phyloP scores from a whole-genome alignment of 2,888 invertebrate genomes.

The Eubasilissa splendida region DNA sequence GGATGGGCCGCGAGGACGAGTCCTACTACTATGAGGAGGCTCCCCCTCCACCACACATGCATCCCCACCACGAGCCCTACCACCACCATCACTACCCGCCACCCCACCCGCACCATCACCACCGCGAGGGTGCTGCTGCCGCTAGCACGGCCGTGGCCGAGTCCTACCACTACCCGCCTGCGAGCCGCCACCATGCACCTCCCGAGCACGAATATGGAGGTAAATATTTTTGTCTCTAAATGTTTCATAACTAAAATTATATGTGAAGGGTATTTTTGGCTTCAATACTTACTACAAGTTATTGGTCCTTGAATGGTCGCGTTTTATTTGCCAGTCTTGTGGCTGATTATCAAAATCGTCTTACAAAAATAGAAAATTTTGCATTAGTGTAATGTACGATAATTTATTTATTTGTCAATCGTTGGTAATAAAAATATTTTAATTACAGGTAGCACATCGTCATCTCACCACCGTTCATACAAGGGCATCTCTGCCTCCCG shows the following conservation, averaged over 20 bases:
- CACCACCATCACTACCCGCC: constrained; percentile 30
- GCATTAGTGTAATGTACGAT: constrained; percentile 12
- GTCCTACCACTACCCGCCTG: constrained; percentile 58
- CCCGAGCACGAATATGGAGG: constrained; percentile 56
- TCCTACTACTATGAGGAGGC: constrained; percentile 36
- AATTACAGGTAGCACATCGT: constrained; percentile 59
- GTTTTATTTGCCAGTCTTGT: too few relatives aligned
- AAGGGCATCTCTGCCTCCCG: constrained; percentile 69
- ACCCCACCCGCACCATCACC: constrained; percentile 36
- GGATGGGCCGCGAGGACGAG: constrained; percentile 48
- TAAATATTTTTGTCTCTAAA: constrained; percentile 1
- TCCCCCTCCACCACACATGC: constrained; percentile 40
- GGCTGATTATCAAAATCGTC: too few relatives aligned
- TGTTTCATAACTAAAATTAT: too few relatives aligned
- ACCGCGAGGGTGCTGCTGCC: constrained; percentile 49
- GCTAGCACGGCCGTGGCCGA: constrained; percentile 59
- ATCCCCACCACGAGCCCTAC: constrained; percentile 25
- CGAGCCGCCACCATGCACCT: constrained; percentile 51
- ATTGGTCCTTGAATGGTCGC: too few relatives aligned
- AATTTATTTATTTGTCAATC: too few relatives aligned
- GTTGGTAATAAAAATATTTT: too few relatives aligned
- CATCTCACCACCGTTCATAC: constrained; percentile 70
- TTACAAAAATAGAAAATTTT: too few relatives aligned
- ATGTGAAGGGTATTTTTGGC: too few relatives aligned
- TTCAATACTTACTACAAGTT: too few relatives aligned